These are phyloP conservation scores for Leucophora obtusa DNA, from an alignment of 2,888 invertebrate species.

Conservation along the genomic window DNA sequence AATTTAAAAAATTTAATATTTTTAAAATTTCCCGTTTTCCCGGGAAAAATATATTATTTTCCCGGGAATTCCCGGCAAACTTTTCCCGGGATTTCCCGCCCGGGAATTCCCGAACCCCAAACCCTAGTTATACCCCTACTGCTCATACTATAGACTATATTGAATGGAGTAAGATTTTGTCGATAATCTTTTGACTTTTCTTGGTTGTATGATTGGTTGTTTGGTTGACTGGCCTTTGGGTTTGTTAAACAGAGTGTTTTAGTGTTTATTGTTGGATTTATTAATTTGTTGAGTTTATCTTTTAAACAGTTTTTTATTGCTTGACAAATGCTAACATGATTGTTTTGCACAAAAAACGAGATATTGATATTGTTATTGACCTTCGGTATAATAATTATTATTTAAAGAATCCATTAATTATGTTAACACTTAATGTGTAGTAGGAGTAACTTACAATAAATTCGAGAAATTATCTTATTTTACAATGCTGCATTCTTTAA, in stretches of 20 bases:
- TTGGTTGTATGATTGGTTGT: constrained; percentile 41
- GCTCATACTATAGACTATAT: not conserved
- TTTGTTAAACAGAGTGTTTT: not conserved
- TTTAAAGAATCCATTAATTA: constrained; percentile 30
- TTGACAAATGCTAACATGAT: constrained; percentile 41
- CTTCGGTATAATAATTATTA: constrained; percentile 23
- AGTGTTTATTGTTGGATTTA: constrained; percentile 25
- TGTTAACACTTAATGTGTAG: not conserved
- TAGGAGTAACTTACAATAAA: no score
- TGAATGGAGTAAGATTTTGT: constrained; percentile 29
- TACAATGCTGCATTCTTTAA: no score
- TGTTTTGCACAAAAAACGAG: constrained; percentile 17
- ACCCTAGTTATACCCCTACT: no score
- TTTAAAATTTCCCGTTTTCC: no score
- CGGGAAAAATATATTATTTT: no score
- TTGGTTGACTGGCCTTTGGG: constrained; percentile 18
- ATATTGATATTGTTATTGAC: constrained; percentile 31
- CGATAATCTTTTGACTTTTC: constrained; percentile 56
- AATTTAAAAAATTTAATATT: no score
- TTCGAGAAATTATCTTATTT: no score
- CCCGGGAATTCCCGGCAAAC: no score
- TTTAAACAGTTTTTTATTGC: constrained; percentile 37
- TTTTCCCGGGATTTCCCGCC: no score
- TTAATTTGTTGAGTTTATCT: constrained; percentile 58
- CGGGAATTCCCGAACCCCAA: no score